Conservation (phyloP, 2,797 vertebrate genomes). For the Pogonophryne albipinna region DNA sequence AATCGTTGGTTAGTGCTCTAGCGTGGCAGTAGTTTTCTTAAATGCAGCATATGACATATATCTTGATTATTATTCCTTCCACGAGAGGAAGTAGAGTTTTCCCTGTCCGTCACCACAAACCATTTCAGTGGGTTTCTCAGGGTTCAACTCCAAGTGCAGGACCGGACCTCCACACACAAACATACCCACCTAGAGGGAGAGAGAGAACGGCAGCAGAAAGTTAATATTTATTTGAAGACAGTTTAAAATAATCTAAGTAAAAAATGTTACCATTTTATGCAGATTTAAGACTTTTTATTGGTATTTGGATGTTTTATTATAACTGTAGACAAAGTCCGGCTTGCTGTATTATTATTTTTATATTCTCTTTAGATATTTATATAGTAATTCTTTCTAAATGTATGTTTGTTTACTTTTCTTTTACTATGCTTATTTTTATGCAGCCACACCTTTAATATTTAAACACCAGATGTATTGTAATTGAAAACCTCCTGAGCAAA, state of each 20-base stretch:
- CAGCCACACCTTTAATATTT: too few species aligned
- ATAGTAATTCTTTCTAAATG: too few species aligned
- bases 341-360: too few species aligned
- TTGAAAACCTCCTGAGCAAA: too few species aligned
- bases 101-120: constrained; percentile 87
- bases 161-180: constrained; percentile 88
- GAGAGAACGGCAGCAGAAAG: not conserved
- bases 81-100: constrained; percentile 87
- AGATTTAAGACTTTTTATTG: too few species aligned
- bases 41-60: not conserved
- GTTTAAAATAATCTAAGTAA: not conserved
- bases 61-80: constrained; percentile 65
- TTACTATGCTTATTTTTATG: too few species aligned
- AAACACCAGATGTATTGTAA: too few species aligned
- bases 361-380: too few species aligned
- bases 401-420: too few species aligned
- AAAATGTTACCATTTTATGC: too few species aligned
- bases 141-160: constrained; percentile 83
- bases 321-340: too few species aligned
- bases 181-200: constrained; percentile 85
- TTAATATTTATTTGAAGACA: not conserved
- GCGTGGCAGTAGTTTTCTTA: not conserved
- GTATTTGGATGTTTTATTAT: too few species aligned
- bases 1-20: constrained; percentile 14
- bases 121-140: constrained; percentile 70